Base-by-base conservation (phyloP, 1,140 invertebrate species). In the Andrena cerasifolii region DNA sequence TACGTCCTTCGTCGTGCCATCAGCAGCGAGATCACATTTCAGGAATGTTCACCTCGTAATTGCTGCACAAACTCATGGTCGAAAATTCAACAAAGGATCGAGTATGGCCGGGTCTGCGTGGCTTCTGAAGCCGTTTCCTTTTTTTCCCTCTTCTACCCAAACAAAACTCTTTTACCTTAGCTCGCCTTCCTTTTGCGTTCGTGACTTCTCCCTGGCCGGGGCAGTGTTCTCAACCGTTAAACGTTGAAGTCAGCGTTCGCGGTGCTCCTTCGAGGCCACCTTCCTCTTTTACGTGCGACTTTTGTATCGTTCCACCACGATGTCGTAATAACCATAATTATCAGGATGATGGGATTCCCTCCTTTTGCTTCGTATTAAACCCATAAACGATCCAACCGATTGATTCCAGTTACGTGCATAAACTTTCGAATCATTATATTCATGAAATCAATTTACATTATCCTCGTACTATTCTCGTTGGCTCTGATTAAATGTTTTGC, bases 131-230 rank as follows among this genome's bases (percentile, higher is more conserved):
- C 58, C 73, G 79, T 78, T 67, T 70, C 18, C 72, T 66, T 72
- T 83, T 76, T 83, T 77, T 79, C 78, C 62, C 53, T 77, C 28
- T 31, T 65, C 74, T 79, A 70, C 62, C 77, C 82, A 86, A 87
- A 87, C 79, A 84, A 80, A 87, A 83, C 81, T 84, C 79, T 82
- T 86, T 84, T 79, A 80, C 59, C 70, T 70, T 62, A 47, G 43
- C 28, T 86, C 54, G 53, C 18, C 51, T 83, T 80, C 66, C 61
- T 84, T 86, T 84, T 86, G 61, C 72, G 74, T 78, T 84, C 83
- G 79, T 84, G 83, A 85, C 82, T 85, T 80, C 82, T 84, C 72
- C 33, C 72, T 58, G 66, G 68, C 56, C 73, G 78, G n/a, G 59
- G 45, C 77, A 24, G 51, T 80, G 83, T 84, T 84, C 62, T 84